phyloP scores from a whole-genome alignment of 2,113 vertebrate species.

The Tamias sibiricus region DNA sequence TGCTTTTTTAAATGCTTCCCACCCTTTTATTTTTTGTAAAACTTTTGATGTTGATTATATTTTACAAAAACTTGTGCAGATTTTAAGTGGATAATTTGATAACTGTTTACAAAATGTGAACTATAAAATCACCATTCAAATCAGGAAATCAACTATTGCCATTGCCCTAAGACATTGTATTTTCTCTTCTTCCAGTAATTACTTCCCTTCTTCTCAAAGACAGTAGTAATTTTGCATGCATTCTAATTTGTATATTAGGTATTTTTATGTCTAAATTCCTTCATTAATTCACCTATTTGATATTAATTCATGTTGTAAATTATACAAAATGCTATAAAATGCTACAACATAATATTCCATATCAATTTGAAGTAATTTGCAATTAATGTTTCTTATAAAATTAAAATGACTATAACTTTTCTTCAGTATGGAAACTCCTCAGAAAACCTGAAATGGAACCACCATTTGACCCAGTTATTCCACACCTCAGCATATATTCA shows the following conservation, averaged over 20 bases:
- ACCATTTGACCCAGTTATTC: no score
- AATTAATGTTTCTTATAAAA: neutral
- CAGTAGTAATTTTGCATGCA: neutral
- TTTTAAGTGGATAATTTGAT: neutral
- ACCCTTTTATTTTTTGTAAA: neutral
- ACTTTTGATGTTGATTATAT: conserved; percentile 6
- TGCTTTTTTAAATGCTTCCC: neutral
- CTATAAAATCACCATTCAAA: neutral
- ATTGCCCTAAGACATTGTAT: neutral
- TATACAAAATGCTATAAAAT: conserved; percentile 29
- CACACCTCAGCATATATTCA: no score
- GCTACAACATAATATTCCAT: neutral
- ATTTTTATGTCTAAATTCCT: neutral
- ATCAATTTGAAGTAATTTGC: neutral
- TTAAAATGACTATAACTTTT: neutral
- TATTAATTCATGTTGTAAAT: neutral
- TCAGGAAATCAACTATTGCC: neutral
- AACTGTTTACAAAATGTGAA: neutral
- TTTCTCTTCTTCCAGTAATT: neutral
- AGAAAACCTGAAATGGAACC: no score
- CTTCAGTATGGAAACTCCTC: no score
- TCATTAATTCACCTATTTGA: neutral
- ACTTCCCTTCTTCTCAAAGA: neutral
- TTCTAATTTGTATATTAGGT: neutral
- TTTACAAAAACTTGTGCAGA: neutral